Evolutionary conservation across 1,140 invertebrate genomes (phyloP), one percentile per base, ranked within the genome.

Genomic region (Belonocnema kinseyi): DNA sequence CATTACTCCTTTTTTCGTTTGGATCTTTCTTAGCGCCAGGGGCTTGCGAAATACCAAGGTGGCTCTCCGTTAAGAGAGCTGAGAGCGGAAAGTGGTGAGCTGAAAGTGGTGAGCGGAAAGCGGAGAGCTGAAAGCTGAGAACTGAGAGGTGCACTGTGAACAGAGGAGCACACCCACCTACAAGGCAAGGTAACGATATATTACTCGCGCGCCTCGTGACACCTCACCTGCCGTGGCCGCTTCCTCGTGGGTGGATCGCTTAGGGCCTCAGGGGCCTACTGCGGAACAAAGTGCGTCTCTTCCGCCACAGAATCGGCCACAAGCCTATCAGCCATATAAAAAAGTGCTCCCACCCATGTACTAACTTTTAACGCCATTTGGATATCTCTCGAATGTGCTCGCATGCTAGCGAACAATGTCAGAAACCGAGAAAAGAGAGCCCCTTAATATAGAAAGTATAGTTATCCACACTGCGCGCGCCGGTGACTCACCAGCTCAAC

Each of bases 231-330:
- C 90, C 87, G 88, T 77, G 66, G 82, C 80, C 83, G 87, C 86
- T 91, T 90, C 89, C 89, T 91, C 79, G 90, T 91, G 90, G 90
- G 90, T 91, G 90, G 89, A 91, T 89, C 85, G 77, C 75, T 80
- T 74, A 19, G 74, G 73, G 75, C 84, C 84, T 74, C 77, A 76
- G 76, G 85, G 83, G 79, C 82, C 76, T 61, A 77, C 79, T 86
- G 76, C 79, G 80, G 79, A 88, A 85, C 85, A 85, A 86, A 87
- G 77, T 86, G 74, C 66, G 76, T 53, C 80, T 79, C 79, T 82
- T 84, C 61, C 61, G 61, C 61, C 61, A 66, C 26, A 16, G 61
- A 66, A 66, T 66, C 40, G 26, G 61, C 61, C 61, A 40, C 61
- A 66, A 40, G 61, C 40, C 40, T 11, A 46, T 11, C 4, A 46